phyloP scores from a whole-genome alignment of 2,888 invertebrate species.

The Drosophila peninsularis region DNA sequence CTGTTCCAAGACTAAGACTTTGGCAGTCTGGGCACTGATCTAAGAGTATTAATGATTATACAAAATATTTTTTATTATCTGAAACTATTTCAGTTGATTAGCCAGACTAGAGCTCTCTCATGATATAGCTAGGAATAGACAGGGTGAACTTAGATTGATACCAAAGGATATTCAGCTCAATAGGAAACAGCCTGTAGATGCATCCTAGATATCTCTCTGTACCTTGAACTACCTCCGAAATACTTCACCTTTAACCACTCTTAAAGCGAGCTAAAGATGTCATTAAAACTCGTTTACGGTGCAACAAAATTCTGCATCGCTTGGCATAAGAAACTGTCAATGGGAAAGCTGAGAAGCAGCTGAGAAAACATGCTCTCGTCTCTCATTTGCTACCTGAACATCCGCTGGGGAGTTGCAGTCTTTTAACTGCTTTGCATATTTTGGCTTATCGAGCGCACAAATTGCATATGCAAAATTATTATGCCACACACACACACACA shows the following conservation, averaged over 20 bases:
- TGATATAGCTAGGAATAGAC: no score
- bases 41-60: background rate
- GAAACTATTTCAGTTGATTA: no score
- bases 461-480: slow-evolving; percentile 73
- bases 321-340: slow-evolving; percentile 47
- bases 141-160: background rate
- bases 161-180: background rate
- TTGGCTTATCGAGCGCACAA: slow-evolving; percentile 62
- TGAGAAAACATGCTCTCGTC: slow-evolving; percentile 1
- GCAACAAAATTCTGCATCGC: slow-evolving; percentile 17
- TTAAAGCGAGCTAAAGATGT: background rate
- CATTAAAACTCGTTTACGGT: background rate
- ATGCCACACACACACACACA: slow-evolving; percentile 35
- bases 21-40: background rate
- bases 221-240: no score
- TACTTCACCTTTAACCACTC: no score
- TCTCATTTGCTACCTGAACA: background rate
- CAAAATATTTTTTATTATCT: background rate
- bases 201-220: background rate
- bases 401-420: slow-evolving; percentile 13
- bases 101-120: no score
- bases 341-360: slow-evolving; percentile 17
- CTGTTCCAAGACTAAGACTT: background rate
- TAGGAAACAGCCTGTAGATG: no score
- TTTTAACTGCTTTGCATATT: slow-evolving; percentile 71